Evolutionary conservation across 1,140 invertebrate species (phyloP).

Genomic region (Drosophila lacteicornis): DNA sequence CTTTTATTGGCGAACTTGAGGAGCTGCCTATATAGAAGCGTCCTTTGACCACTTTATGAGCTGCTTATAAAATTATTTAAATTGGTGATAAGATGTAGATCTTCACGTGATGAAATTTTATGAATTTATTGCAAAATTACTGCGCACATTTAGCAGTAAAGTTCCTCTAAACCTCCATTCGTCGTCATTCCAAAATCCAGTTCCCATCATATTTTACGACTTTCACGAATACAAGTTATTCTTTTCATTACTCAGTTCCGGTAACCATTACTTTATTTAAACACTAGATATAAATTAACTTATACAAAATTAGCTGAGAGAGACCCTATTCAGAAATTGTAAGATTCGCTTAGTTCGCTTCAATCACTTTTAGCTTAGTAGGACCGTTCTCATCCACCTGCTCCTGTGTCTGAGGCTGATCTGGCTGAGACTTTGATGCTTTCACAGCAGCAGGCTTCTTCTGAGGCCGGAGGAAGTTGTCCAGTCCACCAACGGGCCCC

Average conservation of each 20-base stretch:
- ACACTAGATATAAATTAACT: not conserved
- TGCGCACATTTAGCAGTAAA: not conserved
- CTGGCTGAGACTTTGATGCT: not conserved
- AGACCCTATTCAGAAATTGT: not conserved
- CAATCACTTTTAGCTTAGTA: not conserved
- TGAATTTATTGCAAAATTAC: not conserved
- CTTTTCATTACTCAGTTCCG: no score
- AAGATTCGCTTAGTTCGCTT: not conserved
- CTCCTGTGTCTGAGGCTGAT: no score
- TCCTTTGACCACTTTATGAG: not conserved
- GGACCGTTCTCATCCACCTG: no score
- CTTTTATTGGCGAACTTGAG: not conserved
- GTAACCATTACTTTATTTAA: no score
- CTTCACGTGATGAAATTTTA: not conserved
- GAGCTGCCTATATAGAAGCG: not conserved
- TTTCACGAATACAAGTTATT: no score
- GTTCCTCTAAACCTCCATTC: not conserved
- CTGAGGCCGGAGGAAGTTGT: slow-evolving; percentile 11
- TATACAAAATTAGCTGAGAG: not conserved
- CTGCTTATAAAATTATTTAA: slow-evolving; percentile 1
- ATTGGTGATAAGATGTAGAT: not conserved
- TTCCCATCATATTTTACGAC: no score
- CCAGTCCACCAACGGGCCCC: slow-evolving; percentile 32
- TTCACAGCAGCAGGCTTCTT: not conserved
- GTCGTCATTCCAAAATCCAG: no score